These are phyloP conservation scores for Eulemur mongoz DNA, from an alignment of 2,797 vertebrate genomes.

Conservation along the genomic window DNA sequence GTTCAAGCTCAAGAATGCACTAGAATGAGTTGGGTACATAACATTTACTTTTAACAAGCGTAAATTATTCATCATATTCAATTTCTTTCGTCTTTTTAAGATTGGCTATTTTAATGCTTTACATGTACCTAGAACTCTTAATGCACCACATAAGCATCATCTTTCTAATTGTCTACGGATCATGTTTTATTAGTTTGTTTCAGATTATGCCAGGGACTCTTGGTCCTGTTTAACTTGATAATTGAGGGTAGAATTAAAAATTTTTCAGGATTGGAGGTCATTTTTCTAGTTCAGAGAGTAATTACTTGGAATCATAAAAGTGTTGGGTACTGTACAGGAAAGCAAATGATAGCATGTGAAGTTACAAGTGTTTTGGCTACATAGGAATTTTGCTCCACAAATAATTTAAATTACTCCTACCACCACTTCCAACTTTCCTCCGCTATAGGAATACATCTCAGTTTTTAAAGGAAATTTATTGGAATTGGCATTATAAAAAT, in stretches of 20 bases:
- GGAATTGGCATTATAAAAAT: slow-evolving; percentile 43
- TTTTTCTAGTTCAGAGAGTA: not conserved
- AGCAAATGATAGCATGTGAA: not conserved
- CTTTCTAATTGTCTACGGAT: not conserved
- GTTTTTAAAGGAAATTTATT: slow-evolving; percentile 39
- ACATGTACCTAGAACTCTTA: not conserved
- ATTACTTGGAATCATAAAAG: not conserved
- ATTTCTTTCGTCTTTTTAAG: not conserved
- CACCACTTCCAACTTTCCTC: not conserved
- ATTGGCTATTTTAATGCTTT: not conserved
- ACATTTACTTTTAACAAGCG: not conserved
- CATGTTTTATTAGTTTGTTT: not conserved
- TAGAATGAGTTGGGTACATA: not conserved
- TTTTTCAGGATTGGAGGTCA: not conserved
- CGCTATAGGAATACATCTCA: not conserved
- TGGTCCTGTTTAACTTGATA: not conserved
- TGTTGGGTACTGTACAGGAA: not conserved
- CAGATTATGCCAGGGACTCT: not conserved
- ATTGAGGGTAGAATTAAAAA: not conserved
- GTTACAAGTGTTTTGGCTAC: not conserved
- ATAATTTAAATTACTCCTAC: not conserved
- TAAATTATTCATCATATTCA: not conserved
- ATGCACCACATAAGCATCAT: not conserved
- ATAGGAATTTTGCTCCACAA: not conserved
- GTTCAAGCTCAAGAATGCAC: not conserved